A percentile compares a stretch with the other conserved stretches of the same genome.
These are phyloP conservation scores for Episyrphus balteatus DNA, from an alignment of 1,140 invertebrate genomes.

Conservation along the genomic window DNA sequence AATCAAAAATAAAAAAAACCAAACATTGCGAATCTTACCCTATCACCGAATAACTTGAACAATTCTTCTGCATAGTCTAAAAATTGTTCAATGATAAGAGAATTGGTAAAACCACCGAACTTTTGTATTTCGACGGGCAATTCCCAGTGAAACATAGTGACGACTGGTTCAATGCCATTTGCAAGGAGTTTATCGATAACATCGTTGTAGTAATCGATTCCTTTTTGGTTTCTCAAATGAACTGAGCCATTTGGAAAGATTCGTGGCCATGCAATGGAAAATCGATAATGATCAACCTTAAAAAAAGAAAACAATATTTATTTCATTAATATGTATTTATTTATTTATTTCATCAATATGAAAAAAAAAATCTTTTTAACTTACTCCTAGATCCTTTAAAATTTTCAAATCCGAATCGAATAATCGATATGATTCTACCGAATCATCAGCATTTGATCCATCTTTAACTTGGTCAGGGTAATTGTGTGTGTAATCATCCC, in stretches of 20 bases:
- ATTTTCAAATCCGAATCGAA: constrained; percentile 41
- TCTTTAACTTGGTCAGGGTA: constrained; percentile 37
- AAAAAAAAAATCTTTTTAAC: background rate
- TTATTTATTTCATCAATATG: too few relatives aligned
- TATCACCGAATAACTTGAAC: constrained; percentile 40
- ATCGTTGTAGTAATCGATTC: constrained; percentile 50
- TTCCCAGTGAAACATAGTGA: constrained; percentile 50
- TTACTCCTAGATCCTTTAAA: constrained; percentile 31
- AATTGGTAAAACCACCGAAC: constrained; percentile 47
- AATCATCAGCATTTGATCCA: constrained; percentile 38
- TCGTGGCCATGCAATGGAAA: constrained; percentile 45
- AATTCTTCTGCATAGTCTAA: constrained; percentile 42
- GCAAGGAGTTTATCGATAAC: constrained; percentile 47
- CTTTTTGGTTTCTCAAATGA: constrained; percentile 42
- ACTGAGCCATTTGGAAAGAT: constrained; percentile 45
- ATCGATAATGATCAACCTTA: constrained; percentile 34
- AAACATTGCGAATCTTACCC: constrained; percentile 38
- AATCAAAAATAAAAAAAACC: constrained; percentile 32
- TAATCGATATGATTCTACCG: constrained; percentile 42
- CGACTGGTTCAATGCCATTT: constrained; percentile 43
- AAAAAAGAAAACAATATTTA: background rate
- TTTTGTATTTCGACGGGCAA: constrained; percentile 45
- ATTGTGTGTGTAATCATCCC: constrained; percentile 41
- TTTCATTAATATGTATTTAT: too few relatives aligned
- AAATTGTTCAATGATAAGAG: constrained; percentile 41